These are phyloP conservation scores for Nibea coibor DNA, from an alignment of 2,113 vertebrate species.

Conservation along the genomic window DNA sequence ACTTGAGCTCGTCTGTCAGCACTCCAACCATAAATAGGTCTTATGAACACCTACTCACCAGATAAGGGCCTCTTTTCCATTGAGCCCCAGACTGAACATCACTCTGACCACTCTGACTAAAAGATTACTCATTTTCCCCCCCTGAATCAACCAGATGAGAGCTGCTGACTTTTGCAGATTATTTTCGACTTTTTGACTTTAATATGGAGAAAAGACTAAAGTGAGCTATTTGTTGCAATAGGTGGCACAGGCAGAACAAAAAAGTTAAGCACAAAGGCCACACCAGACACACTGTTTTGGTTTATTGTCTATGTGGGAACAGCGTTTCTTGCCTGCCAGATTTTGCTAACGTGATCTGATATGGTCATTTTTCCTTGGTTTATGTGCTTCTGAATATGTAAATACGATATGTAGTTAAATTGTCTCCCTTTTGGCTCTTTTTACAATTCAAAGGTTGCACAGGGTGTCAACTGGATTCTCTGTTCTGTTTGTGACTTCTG, in stretches of 20 bases:
- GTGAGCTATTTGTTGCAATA: neutral
- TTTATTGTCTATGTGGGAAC: too few species aligned
- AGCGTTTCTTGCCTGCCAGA: too few species aligned
- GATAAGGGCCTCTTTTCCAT: constrained; percentile 74
- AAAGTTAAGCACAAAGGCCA: neutral
- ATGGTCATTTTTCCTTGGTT: too few species aligned
- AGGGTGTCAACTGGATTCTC: too few species aligned
- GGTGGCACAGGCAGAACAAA: neutral
- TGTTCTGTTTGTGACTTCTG: too few species aligned
- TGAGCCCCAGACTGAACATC: constrained; percentile 73
- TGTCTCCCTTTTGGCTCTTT: too few species aligned
- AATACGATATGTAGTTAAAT: too few species aligned
- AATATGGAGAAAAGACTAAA: neutral
- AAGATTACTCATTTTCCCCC: constrained; percentile 49
- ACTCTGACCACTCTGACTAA: constrained; percentile 63
- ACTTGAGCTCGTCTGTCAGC: constrained; percentile 72
- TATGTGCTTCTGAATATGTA: too few species aligned
- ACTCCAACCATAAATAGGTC: constrained; percentile 75
- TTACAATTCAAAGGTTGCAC: too few species aligned
- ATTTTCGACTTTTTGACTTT: constrained; percentile 8
- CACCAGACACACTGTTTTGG: too few species aligned
- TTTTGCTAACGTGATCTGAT: too few species aligned
- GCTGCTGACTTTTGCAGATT: constrained; percentile 14
- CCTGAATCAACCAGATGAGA: constrained; percentile 18
- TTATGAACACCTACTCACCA: constrained; percentile 76